Percentiles rank a stretch among this genome's conserved stretches.
phyloP scores from a whole-genome alignment of 1,140 invertebrate species.

The Spodoptera litura region DNA sequence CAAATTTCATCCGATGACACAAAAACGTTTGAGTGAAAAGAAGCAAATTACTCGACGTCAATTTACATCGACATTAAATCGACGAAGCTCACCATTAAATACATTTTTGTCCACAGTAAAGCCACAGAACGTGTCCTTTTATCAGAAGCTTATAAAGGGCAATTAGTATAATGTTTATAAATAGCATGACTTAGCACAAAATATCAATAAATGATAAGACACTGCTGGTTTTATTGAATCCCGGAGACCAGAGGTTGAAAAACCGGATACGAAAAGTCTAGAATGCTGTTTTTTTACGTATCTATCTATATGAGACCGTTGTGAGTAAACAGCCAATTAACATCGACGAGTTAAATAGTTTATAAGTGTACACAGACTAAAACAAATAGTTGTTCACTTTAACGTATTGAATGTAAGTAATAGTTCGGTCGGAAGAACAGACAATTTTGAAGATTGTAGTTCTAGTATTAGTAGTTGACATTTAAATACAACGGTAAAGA shows the following conservation, averaged over 20 bases:
- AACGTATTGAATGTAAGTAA: background rate
- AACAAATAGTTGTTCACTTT: constrained; percentile 15
- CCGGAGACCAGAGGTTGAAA: background rate
- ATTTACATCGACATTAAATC: background rate
- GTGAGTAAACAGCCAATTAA: constrained; percentile 44
- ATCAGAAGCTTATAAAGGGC: background rate
- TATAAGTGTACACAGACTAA: constrained; percentile 34
- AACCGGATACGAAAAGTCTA: constrained; percentile 27
- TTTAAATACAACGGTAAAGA: no score
- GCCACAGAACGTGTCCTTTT: background rate
- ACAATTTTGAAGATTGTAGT: no score
- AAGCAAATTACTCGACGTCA: background rate
- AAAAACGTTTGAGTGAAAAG: constrained; percentile 2
- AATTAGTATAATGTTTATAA: constrained; percentile 6
- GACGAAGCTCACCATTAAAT: background rate
- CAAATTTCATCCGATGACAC: constrained; percentile 1
- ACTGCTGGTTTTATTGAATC: background rate
- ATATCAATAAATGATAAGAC: constrained; percentile 19
- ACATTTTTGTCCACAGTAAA: no score
- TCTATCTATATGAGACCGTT: constrained; percentile 29
- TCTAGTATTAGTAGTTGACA: no score
- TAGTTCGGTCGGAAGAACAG: background rate
- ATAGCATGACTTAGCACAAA: constrained; percentile 1
- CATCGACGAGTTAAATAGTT: constrained; percentile 27
- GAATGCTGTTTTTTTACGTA: constrained; percentile 8